Evolutionary conservation across 1,140 invertebrate genomes (phyloP), one percentile per base, ranked within the genome.

Genomic region (Aradophagus sp.): DNA sequence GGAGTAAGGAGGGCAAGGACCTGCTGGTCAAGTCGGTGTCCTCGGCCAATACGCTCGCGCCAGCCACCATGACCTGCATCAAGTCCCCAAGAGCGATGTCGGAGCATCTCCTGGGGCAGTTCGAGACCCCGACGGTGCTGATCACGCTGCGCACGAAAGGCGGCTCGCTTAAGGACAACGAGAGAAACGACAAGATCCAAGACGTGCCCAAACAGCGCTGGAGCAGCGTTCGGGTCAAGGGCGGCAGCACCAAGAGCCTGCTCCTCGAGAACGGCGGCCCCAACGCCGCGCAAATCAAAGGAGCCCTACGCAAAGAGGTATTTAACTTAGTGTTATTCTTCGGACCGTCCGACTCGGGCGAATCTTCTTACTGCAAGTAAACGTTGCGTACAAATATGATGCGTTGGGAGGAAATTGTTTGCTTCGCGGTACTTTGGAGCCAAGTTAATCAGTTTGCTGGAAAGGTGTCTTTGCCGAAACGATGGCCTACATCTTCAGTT

Each of bases 51-150:
- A 81, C 82, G 72, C 78, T 84, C 56, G 77, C 78, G 6, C 77
- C 79, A 3, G 75, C 73, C n/a, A 80, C 81, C 12, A 84, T 86
- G 84, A 82, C 83, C 5, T 84, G 80, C 66, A 83, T 86, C 39
- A 85, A 85, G 67, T 85, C 84, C 53, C 81, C 84, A 56, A 69
- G 80, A 75, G 76, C 80, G 38, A 84, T 85, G 82, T 85, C 84
- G 65, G 84, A 84, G 74, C 82, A 86, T 77, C 80, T 84, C 52
- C 56, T 86, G 70, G 82, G 78, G 48, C 84, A 83, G 50, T 47
- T 80, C 10, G 81, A 84, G 12, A 48, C 70, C 1, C 79, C 81
- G 0, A 56, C 73, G 0, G 76, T 81, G 3, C 39, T 80, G 23
- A 71, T 77, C 19, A 73, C 77, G 0, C 44, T 83, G 0, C 63